Evolutionary conservation across 1,140 invertebrate genomes (phyloP), one percentile per base, ranked within the genome.

Genomic region (Neodiprion fabricii): DNA sequence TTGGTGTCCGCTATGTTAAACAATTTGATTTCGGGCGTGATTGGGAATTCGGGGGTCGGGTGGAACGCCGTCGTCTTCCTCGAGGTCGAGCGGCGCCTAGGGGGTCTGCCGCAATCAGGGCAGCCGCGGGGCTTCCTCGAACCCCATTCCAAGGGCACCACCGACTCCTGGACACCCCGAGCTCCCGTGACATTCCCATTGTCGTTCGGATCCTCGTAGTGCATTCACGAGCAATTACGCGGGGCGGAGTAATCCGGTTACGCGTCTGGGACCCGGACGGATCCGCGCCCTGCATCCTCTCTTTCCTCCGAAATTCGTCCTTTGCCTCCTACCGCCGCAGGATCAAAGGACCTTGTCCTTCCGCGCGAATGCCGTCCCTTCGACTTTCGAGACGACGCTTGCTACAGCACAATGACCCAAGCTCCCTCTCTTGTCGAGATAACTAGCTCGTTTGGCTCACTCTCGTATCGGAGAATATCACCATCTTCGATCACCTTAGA

Each of bases 1-100:
- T 86, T 84, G 85, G 84, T 82, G 83, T 83, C 81, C 83, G 83
- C 82, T 84, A 82, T 84, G 82, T 84, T 84, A 85, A 86, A 83
- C 84, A 87, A 88, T 87, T 83, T 81, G 82, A 85, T 86, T 86
- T 84, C 74, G 69, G 48, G 48, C 40, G 28, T 73, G 71, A 61
- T 47, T 71, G 71, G 73, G 23, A 70, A 61, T 75, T 48, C 53
- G 74, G 28, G 67, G 50, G 21, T n/a, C 14, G 67, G 49, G 50
- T 67, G 50, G 67, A 70, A 78, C 67, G 66, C 69, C 49, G 66
- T 48, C 9, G 2, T 12, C 61, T 71, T 61, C n/a, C 66, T 73
- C 53, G 61, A 49, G 48, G 50, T 50, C 73, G 77, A 70, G 81
- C 77, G 28, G 78, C 74, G 78, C 78, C 74, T 78, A 74, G 74